A percentile compares a stretch with the other conserved stretches of the same genome.
phyloP scores from a whole-genome alignment of 2,113 vertebrate genomes.

The Toxostoma redivivum region DNA sequence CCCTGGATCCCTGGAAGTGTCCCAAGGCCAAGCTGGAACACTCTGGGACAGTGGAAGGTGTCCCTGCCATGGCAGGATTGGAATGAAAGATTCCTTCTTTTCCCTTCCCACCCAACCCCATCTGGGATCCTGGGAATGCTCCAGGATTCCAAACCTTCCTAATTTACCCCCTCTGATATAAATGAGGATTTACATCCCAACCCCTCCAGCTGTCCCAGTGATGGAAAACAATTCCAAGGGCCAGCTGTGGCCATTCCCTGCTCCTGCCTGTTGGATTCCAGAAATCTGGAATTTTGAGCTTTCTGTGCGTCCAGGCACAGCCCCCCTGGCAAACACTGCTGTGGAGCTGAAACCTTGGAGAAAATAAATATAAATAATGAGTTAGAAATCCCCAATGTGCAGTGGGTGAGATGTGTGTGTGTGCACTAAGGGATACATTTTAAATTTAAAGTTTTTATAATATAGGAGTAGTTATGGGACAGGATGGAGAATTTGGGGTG shows the following conservation, averaged over 20 bases:
- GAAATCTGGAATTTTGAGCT: too few species aligned
- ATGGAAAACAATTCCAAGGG: neutral
- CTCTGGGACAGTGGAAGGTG: rapidly evolving
- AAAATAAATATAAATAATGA: too few species aligned
- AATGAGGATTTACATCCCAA: neutral
- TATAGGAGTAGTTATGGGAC: too few species aligned
- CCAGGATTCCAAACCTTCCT: neutral
- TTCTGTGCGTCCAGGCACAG: too few species aligned
- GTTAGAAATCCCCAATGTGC: too few species aligned
- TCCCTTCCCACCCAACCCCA: neutral
- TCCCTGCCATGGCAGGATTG: neutral
- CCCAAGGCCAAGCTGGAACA: neutral
- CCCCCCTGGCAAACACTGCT: too few species aligned
- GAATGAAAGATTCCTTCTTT: neutral
- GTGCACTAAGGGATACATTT: too few species aligned
- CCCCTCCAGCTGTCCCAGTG: neutral
- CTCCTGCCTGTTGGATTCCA: too few species aligned
- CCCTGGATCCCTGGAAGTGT: neutral
- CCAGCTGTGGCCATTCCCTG: rapidly evolving
- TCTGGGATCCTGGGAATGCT: neutral
- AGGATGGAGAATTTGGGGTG: too few species aligned
- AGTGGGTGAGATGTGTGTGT: too few species aligned
- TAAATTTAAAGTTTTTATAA: too few species aligned
- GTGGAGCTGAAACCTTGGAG: too few species aligned
- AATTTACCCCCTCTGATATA: neutral